Conservation (phyloP, 2,797 vertebrate genomes). For the Hyperoplus immaculatus region DNA sequence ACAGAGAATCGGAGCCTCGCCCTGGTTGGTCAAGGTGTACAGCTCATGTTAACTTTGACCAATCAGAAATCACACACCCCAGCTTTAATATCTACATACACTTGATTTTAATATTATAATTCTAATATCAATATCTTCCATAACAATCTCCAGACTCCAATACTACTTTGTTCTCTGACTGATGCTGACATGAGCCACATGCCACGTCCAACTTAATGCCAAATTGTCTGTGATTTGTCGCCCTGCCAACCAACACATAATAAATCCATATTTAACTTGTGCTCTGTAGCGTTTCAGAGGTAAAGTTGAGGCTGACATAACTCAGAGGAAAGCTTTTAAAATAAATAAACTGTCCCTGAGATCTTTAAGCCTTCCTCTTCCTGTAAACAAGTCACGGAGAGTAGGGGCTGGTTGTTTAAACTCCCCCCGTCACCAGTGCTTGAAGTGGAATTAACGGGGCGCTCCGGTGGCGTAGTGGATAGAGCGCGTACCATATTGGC, state of each 20-base stretch:
- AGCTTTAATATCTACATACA: no score
- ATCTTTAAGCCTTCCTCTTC: slow-evolving; percentile 62
- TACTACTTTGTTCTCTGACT: slow-evolving; percentile 39
- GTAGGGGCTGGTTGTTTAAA: slow-evolving; percentile 65
- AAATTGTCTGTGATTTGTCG: neutral
- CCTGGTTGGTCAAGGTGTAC: no score
- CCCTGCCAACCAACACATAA: neutral
- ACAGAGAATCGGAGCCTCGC: no score
- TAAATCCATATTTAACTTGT: slow-evolving; percentile 32
- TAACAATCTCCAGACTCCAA: no score
- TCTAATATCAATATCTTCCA: no score
- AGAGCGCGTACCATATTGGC: no score
- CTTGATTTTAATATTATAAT: no score
- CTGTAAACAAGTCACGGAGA: slow-evolving; percentile 71
- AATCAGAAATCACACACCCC: no score
- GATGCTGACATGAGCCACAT: slow-evolving; percentile 28
- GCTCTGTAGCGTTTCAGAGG: neutral
- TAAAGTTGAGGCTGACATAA: slow-evolving; percentile 8
- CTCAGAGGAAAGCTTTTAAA: slow-evolving; percentile 33
- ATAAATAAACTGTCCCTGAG: slow-evolving; percentile 48
- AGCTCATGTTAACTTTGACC: no score
- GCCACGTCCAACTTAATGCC: neutral
- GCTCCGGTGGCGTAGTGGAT: no score
- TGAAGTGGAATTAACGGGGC: no score
- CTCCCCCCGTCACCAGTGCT: neutral